Evolutionary conservation across 2,113 vertebrate genomes (phyloP), one percentile per base, ranked within the genome.

Genomic region (Nerophis ophidion): DNA sequence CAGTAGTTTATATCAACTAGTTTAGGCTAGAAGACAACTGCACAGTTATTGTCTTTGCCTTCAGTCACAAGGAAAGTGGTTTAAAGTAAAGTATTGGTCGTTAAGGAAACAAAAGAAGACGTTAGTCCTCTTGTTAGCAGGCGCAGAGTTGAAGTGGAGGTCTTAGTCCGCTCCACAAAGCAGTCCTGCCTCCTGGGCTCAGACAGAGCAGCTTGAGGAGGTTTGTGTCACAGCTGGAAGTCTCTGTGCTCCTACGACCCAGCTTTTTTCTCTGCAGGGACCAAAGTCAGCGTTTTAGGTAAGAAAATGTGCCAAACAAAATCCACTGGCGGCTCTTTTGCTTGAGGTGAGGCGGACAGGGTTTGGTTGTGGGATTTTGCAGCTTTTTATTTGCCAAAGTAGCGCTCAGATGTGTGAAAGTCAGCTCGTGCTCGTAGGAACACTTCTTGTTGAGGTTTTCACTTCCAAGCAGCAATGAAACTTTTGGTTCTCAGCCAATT

Each of bases 201-300:
- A 49, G 49, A 33, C 17, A 33, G 14, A 13, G 19, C 5, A 7
- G 26, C 11, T 33, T 51, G 19, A 26, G 13, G 14, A 36, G 34
- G 52, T 35, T 54, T 54, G 1, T 54, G 52, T 54, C 33, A 6
- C 10, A 16, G 52, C 34, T 36, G 4, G 14, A 8, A 13, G 26
- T 9, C 77, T 74, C 80, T 79, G 88, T 88, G 88, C 26, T 84
- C 83, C 0, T 59, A 57, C 63, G 13, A 1, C 0, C 70, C 75
- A 38, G 78, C 76, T 62, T 59, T 69, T 53, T 89, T 89, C 44
- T 85, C 85, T 70, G 58, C 71, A 49, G 86, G 87, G 48, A 87
- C 84, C 14, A 89, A 86, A 83, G 77, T 88, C 70, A 84, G 81
- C 0, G 75, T 86, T 79, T 77, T 88, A 79, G 84, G 86, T 87